Evolutionary conservation across 92 coral and sea anemone species (phyloP).

Genomic region (Blastomussa wellsi): DNA sequence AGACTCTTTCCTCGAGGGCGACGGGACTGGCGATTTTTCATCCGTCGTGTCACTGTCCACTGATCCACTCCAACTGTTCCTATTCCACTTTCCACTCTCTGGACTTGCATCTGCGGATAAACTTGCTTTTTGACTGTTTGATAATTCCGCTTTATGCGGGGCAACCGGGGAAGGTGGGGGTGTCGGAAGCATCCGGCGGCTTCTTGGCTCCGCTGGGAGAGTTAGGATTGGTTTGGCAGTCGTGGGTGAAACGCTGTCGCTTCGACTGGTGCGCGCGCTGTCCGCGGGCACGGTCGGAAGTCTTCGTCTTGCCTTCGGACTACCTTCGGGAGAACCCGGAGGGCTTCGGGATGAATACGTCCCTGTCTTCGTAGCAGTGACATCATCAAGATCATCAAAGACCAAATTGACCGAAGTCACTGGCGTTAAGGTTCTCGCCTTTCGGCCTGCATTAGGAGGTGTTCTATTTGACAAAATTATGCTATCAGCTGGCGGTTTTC

Average conservation of each 20-base stretch:
- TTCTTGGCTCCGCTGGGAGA: conserved; percentile 41
- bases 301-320: conserved; percentile 69
- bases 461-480: conserved; percentile 30
- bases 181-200: conserved; percentile 75
- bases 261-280: conserved; percentile 14
- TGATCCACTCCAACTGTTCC: conserved; percentile 32
- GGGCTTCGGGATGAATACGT: conserved; percentile 17
- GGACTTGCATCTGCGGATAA: neutral
- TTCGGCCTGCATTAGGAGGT: conserved; percentile 16
- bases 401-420: conserved; percentile 69
- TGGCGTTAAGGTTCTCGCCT: conserved; percentile 70
- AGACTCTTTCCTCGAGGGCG: conserved; percentile 43
- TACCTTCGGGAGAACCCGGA: conserved; percentile 53
- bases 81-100: neutral
- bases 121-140: neutral
- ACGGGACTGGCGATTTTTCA: neutral
- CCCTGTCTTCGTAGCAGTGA: neutral
- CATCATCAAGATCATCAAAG: conserved; percentile 66
- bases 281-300: conserved; percentile 72
- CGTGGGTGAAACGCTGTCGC: conserved; percentile 4
- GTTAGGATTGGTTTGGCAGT: conserved; percentile 3
- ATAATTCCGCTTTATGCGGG: conserved; percentile 25
- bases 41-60: conserved; percentile 26
- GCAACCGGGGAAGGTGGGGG: conserved; percentile 82
- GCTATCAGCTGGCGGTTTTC: conserved; percentile 22